These are phyloP conservation scores for Miniopterus natalensis DNA, from an alignment of 2,113 vertebrate species.

Conservation along the genomic window DNA sequence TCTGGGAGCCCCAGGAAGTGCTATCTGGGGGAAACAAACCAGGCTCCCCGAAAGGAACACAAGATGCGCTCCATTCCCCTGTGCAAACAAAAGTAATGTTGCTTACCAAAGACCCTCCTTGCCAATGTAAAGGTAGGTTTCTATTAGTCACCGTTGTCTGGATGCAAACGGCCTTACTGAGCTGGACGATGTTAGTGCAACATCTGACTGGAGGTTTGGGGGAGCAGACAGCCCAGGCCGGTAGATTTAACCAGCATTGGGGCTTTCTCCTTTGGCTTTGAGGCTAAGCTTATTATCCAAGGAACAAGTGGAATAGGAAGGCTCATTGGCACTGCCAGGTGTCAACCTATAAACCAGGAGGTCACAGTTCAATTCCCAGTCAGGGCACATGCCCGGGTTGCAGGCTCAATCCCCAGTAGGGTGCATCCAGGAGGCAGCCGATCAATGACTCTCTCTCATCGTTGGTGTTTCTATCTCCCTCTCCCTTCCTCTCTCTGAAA, in stretches of 20 bases:
- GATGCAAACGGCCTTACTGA: not conserved
- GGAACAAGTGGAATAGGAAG: slow-evolving; percentile 57
- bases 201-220: not conserved
- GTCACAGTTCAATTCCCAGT: no score
- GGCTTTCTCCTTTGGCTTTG: slow-evolving; percentile 60
- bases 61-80: not conserved
- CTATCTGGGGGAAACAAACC: not conserved
- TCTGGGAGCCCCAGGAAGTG: not conserved
- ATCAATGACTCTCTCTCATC: no score
- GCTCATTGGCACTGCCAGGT: not conserved
- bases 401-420: no score
- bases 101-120: not conserved
- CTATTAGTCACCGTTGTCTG: not conserved
- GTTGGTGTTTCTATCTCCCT: no score
- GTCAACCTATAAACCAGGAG: no score
- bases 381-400: no score
- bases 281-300: slow-evolving; percentile 66
- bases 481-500: no score
- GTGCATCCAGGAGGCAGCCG: no score
- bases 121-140: not conserved
- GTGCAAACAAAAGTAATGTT: not conserved
- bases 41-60: not conserved
- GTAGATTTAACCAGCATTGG: not conserved
- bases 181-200: not conserved
- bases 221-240: not conserved